Evolutionary conservation across 2,113 vertebrate genomes (phyloP).

Genomic region (Actinemys pallida): DNA sequence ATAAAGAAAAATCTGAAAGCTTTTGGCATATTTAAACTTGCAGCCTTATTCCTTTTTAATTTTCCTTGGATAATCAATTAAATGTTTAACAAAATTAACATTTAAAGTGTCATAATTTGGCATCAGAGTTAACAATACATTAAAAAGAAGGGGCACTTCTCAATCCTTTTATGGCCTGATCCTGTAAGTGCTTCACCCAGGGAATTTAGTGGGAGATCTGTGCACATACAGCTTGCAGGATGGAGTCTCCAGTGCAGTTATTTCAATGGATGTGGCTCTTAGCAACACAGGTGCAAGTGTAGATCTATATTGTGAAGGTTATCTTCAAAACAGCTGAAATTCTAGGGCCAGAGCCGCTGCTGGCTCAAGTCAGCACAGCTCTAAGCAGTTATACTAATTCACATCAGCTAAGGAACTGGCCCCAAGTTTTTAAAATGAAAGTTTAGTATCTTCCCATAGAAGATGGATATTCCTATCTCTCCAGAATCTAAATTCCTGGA

Average conservation of each 20-base stretch:
- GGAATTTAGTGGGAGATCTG: neutral
- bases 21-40: too few relatives aligned
- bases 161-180: neutral
- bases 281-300: neutral
- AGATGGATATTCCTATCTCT: neutral
- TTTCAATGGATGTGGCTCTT: neutral
- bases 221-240: too few relatives aligned
- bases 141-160: neutral
- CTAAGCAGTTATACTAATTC: neutral
- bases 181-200: neutral
- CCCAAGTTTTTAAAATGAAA: neutral
- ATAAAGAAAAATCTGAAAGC: too few relatives aligned
- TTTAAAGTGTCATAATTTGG: neutral
- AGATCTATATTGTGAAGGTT: neutral
- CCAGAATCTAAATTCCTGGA: fast-evolving
- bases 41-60: too few relatives aligned
- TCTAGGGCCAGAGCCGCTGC: neutral
- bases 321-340: neutral
- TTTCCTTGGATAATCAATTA: neutral
- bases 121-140: neutral
- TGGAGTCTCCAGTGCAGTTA: neutral
- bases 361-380: neutral
- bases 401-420: neutral
- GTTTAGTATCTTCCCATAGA: neutral
- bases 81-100: neutral